Base-by-base conservation (phyloP, 35 echinoderm and acorn worm genomes). In the Apostichopus japonicus region DNA sequence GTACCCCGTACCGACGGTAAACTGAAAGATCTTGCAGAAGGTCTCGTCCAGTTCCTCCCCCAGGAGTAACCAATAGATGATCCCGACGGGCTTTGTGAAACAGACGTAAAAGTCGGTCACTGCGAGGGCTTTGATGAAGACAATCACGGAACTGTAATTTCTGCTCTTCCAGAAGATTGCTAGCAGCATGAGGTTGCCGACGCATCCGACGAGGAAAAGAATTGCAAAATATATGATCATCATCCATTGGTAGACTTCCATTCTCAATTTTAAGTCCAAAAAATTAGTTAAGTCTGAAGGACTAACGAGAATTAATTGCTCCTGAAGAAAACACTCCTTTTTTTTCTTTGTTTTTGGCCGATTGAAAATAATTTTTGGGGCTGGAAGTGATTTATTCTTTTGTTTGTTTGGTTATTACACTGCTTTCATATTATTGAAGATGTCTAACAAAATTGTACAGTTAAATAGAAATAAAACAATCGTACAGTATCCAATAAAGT, bases 111-210 rank as follows among this genome's bases (percentile, higher is more conserved):
- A 54, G 17, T 89, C 86, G 6, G 62, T 89, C 5, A 71, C 5
- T 17, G 86, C 86, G 1, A 89, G 61, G 44, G 86, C 86, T 21
- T 89, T 89, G 62, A 89, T 89, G 23, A 89, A 89, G 2, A 89
- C 86, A 1, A 89, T 89, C 62, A 89, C 86, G 19, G 86, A 89
- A 63, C 86, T 89, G 86, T 89, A 63, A 7, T 67, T 89, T 56
- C 63, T 89, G 86, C 53, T 89, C 62, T 73, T 67, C 86, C 61
- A 89, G 61, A 65, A 89, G 6, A 72, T 17, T 2, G 61, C 59
- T 17, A 89, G 62, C 23, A 89, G 86, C 6, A 89, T 10, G 63
- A 67, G 52, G 56, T 89, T 89, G 53, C 56, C 56, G 19, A 72
- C 24, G 19, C 56, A 65, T 22, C 86, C 86, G 56, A 89, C 61